phyloP scores from a whole-genome alignment of 2,113 vertebrate species.

The Clarias gariepinus region DNA sequence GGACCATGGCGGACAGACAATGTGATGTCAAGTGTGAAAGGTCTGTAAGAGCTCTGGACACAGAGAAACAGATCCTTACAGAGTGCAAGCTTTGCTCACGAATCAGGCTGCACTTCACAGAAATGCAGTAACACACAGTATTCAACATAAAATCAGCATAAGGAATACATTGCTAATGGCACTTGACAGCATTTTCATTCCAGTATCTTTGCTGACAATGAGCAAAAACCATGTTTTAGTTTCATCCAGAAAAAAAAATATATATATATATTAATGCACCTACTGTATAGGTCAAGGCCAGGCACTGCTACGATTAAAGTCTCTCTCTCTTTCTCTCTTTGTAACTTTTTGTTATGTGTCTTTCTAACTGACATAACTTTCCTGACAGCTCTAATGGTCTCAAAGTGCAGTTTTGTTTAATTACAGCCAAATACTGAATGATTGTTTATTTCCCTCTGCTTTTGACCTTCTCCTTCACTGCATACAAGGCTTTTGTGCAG shows the following conservation, averaged over 20 bases:
- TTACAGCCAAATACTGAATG: slow-evolving; percentile 7
- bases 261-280: not conserved
- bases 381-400: slow-evolving; percentile 15
- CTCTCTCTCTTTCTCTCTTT: not conserved
- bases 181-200: not conserved
- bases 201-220: not conserved
- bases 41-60: not conserved
- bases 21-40: no score
- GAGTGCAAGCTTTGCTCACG: not conserved
- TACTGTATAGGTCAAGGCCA: not conserved
- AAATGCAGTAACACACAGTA: not conserved
- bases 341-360: not conserved
- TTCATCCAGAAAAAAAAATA: not conserved
- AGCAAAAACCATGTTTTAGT: not conserved
- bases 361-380: not conserved
- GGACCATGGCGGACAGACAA: no score
- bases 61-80: not conserved
- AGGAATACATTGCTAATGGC: not conserved
- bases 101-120: not conserved
- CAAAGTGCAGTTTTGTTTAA: slow-evolving; percentile 27
- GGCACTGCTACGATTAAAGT: not conserved
- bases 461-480: slow-evolving; percentile 17
- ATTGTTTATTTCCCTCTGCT: slow-evolving; percentile 19
- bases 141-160: not conserved
- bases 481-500: slow-evolving; percentile 15